A percentile compares a stretch with the other conserved stretches of the same genome.
These are phyloP conservation scores for Callionymus lyra DNA, from an alignment of 2,113 vertebrate genomes.

Conservation along the genomic window DNA sequence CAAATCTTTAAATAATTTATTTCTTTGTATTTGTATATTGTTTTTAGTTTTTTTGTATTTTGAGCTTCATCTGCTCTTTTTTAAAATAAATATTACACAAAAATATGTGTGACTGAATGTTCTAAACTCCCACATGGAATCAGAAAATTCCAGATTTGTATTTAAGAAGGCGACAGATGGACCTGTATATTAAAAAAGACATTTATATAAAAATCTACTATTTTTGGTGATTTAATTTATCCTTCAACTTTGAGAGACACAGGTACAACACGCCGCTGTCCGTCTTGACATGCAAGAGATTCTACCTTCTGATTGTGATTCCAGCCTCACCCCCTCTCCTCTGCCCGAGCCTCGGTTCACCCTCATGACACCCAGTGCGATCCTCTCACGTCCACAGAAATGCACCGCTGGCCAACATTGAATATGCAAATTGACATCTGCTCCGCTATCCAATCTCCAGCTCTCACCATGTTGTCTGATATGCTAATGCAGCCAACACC, in stretches of 20 bases:
- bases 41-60: no score
- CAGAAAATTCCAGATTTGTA: no score
- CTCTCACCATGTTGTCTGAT: constrained; percentile 66
- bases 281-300: background rate
- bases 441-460: constrained; percentile 63
- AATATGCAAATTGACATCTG: constrained; percentile 77
- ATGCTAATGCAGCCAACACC: constrained; percentile 63
- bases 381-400: constrained; percentile 6
- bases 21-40: no score
- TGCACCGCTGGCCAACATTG: constrained; percentile 48
- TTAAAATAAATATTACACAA: no score
- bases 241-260: background rate
- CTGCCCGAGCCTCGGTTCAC: constrained; percentile 31
- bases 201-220: background rate
- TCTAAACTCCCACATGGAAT: no score
- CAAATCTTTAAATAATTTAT: no score
- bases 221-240: background rate
- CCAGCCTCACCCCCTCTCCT: constrained; percentile 27
- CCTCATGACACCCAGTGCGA: constrained; percentile 36
- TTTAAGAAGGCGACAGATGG: background rate
- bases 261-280: no score
- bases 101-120: no score
- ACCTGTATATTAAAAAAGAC: no score
- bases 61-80: no score
- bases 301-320: constrained; percentile 17